Base-by-base conservation (phyloP, 2,113 vertebrate species). In the Hystrix cristata region DNA sequence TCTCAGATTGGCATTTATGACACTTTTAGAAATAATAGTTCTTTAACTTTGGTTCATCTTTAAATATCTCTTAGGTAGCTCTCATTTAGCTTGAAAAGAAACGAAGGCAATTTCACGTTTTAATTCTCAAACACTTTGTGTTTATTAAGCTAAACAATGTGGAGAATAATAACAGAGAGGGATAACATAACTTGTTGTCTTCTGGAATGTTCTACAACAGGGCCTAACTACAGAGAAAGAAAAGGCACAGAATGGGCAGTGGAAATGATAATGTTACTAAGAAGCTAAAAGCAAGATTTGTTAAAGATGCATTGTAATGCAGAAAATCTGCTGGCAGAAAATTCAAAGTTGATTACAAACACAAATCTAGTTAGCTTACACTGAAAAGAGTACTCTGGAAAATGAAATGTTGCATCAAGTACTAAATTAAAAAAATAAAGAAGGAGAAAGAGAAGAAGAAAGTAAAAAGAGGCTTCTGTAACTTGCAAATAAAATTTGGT, bases 321-420 rank as follows among this genome's bases (percentile, higher is more conserved):
- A 82, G 87, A 95, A 96, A 95, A 93, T 93, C 60, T 93, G 46
- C 59, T 91, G 65, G 87, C 74, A 93, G 93, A 93, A 95, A 95
- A 95, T 93, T 95, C 60, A 91, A 90, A 95, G 60, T 53, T 87
- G 86, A 87, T 76, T 82, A 16, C 67, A 90, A 48, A 86, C 55
- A 82, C 9, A 93, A 86, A 60, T 15, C 43, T 82, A 13, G 59
- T 67, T 86, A 90, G 74, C 9, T 15, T 89, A 90, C 13, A 25
- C 67, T 90, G 43, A 91, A 83, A 82, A 93, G n/a, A 85, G 43
- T 93, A 69, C 59, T 82, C 59, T 27, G 51, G 9, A 76, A 93
- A 93, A 60, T 15, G 55, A 7, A 86, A 82, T 87, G 64, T 69
- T 87, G 27, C 34, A 60, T 76, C 25, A 93, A 91, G 38, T 72